Conservation (phyloP, 2,888 invertebrate genomes). For the Acanthoscelides obtectus region DNA sequence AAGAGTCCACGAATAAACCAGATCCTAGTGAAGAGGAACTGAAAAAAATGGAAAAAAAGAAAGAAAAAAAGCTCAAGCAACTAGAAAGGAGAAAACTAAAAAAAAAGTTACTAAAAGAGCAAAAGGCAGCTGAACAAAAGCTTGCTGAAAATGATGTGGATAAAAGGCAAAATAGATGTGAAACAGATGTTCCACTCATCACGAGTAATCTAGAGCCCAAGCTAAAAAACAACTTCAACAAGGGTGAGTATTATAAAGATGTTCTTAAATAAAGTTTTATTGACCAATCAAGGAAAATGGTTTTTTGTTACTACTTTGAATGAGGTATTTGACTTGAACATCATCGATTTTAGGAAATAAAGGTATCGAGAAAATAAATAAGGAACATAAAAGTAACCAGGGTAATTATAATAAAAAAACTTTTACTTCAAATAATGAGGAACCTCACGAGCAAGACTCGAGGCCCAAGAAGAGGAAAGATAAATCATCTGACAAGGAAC, state of each 20-base stretch:
- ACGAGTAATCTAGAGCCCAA: background rate
- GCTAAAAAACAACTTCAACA: conserved; percentile 24
- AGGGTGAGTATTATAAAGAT: background rate
- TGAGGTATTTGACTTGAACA: no score
- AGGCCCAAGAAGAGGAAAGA: background rate
- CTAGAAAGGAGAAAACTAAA: conserved; percentile 27
- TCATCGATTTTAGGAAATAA: no score
- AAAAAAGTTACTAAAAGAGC: conserved; percentile 22
- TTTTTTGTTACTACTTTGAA: no score
- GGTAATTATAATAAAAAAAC: background rate
- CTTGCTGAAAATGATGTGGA: conserved; percentile 1
- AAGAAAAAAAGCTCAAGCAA: conserved; percentile 29
- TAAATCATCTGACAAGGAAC: conserved; percentile 26
- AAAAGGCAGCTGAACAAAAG: conserved; percentile 12
- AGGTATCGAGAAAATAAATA: background rate
- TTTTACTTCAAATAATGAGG: background rate
- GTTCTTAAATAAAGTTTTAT: no score
- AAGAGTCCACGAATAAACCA: conserved; percentile 10
- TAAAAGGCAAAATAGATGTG: background rate
- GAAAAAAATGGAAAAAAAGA: conserved; percentile 33
- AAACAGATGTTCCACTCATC: no score
- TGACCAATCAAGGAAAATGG: no score
- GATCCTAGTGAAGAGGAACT: conserved; percentile 24
- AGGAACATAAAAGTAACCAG: no score
- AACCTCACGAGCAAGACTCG: background rate